Base-by-base conservation (phyloP, 2,888 invertebrate genomes). In the Sphaerophoria taeniata region DNA sequence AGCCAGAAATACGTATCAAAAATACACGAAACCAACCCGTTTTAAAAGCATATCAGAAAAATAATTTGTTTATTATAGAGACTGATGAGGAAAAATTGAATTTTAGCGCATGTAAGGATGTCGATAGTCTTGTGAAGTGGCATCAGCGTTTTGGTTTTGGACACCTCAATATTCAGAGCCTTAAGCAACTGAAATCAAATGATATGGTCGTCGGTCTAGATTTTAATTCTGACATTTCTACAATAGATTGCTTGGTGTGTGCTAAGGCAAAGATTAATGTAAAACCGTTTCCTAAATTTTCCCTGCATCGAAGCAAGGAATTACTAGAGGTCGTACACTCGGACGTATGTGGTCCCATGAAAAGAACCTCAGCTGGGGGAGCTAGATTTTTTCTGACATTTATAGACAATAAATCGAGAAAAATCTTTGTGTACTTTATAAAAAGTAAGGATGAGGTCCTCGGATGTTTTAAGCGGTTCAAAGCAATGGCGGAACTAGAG, bases 391-490 rank as follows among this genome's bases (percentile, higher is more conserved):
- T 70, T 43, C 12, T 78, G 0, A 61, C 61, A 9, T 75, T 65
- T 39, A 58, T 81, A 24, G 73, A 83, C 33, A 76, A 76, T 72
- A 60, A n/a, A 11, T 55, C 63, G 4, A 55, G 81, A 49, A 71
- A 71, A 12, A 34, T 77, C 1, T 69, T 61, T 51, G 60, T 77
- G 0, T 73, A 79, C 11, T 36, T 65, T 11, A 47, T 72, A 6
- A 74, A 73, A 60, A 31, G 71, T 0, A 88, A 88, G 76, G 70
- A 55, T 34, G 88, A 87, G 63, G 87, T 58, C 16, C 51, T 72
- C 43, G 16, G 45, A 56, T n/a, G 31, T 34, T 70, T 74, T 49
- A 70, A 61, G n/a, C 47, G 75, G 31, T 74, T 70, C 34, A 80
- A 74, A 14, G 39, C 39, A 0, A 76, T 69, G 69, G 31, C 79